These are phyloP conservation scores for Metalampra italica DNA, from an alignment of 2,888 invertebrate genomes.

Conservation along the genomic window DNA sequence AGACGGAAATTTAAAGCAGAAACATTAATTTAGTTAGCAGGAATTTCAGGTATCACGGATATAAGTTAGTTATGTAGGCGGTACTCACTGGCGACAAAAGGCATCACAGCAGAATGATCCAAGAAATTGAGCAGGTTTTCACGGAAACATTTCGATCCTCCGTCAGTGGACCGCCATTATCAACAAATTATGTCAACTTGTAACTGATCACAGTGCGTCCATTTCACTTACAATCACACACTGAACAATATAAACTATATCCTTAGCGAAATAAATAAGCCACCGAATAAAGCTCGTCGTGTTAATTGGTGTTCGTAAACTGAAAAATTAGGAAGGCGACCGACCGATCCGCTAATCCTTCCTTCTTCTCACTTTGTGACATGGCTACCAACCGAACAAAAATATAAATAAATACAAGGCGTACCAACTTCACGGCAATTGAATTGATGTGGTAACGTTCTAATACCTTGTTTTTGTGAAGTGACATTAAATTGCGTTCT, in stretches of 20 bases:
- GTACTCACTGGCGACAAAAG: conserved; percentile 46
- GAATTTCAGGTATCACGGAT: not conserved
- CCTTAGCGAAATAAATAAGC: conserved; percentile 44
- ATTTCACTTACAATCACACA: conserved; percentile 16
- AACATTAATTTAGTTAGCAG: too few species aligned
- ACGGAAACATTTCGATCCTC: conserved; percentile 56
- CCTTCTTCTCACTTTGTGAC: conserved; percentile 42
- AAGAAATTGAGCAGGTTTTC: conserved; percentile 34
- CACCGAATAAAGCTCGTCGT: conserved; percentile 52
- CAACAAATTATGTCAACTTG: conserved; percentile 42
- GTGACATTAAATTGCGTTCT: too few species aligned
- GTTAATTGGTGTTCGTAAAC: conserved; percentile 36
- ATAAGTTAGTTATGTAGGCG: conserved; percentile 2
- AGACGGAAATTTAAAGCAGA: too few species aligned
- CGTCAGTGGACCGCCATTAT: conserved; percentile 56
- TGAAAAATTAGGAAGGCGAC: conserved; percentile 36
- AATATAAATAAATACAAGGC: conserved; percentile 53
- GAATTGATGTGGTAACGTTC: conserved; percentile 3
- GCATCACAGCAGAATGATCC: conserved; percentile 48
- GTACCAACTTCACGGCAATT: conserved; percentile 10
- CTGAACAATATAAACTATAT: conserved; percentile 32
- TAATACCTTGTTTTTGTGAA: not conserved
- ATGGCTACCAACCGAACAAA: conserved; percentile 47
- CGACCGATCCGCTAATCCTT: conserved; percentile 47
- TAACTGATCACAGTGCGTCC: conserved; percentile 34